Base-by-base conservation (phyloP, 2,797 vertebrate genomes). In the Sarcophilus harrisii region DNA sequence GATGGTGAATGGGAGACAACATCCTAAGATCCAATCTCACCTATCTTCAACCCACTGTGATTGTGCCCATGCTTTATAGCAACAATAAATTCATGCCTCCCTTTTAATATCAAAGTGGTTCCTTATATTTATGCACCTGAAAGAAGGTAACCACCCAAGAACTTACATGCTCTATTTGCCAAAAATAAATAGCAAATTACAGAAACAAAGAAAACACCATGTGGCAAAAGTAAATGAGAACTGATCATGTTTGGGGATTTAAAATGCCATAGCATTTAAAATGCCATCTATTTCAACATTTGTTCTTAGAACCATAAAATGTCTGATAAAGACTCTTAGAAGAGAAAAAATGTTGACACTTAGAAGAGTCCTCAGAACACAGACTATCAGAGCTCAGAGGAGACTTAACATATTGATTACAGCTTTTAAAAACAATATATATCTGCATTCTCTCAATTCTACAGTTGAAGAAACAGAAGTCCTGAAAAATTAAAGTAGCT, bases 161-260 rank as follows among this genome's bases (percentile, higher is more conserved):
- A 58, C 32, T 96, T 57, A 92, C 9, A 73, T 9, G 5, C 90
- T 92, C 91, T 97, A 93, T 93, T 92, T 94, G 90, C 92, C 94
- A 95, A 62, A 60, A 6, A 96, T 91, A 94, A 95, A 87, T 9
- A 95, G 49, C 38, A 91, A 91, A 32, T 62, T 93, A 94, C 49
- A 9, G 57, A 93, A 96, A 95, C 90, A 91, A 94, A 57, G 54
- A 92, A 95, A 96, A 94, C 54, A 92, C 28, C 91, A 96, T 30
- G 91, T 55, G 97, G 60, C 54, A 93, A 62, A n/a, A 91, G 92
- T 94, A 90, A 62, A 94, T 94, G 81, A 30, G 57, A 49, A 73
- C 90, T 6, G n/a, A 59, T 21, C 4, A 57, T 92, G 54, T 91
- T 91, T 49, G 29, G 45, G n/a, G 55, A 27, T 90, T 58, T 58